Percentiles rank a stretch among this genome's conserved stretches.
Conservation (phyloP, 2,888 invertebrate genomes). For the Lasioglossum lativentre region DNA sequence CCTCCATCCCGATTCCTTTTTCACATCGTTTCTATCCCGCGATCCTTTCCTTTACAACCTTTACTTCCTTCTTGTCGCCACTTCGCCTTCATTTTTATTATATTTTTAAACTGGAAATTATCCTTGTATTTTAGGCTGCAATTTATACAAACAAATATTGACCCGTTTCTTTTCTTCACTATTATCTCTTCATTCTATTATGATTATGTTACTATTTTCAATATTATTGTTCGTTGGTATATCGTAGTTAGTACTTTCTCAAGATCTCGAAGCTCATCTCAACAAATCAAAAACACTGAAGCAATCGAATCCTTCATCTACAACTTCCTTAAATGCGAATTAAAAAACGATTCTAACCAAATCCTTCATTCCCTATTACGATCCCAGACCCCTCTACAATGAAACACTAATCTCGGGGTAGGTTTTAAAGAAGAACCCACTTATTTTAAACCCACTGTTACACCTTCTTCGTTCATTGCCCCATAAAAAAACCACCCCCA, state of each 20-base stretch:
- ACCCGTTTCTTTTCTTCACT: neutral
- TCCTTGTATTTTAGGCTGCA: neutral
- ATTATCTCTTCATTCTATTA: neutral
- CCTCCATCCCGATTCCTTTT: constrained; percentile 53
- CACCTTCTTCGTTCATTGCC: neutral
- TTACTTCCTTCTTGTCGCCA: neutral
- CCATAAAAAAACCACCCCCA: neutral
- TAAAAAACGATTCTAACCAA: constrained; percentile 1
- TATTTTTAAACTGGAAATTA: neutral
- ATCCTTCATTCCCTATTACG: neutral
- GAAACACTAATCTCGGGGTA: neutral
- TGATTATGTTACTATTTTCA: neutral
- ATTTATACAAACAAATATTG: neutral
- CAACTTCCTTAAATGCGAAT: neutral
- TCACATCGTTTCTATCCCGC: neutral
- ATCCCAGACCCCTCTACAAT: neutral
- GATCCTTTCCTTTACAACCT: neutral
- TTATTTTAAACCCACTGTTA: too few relatives aligned
- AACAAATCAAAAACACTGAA: neutral
- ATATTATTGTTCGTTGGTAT: neutral
- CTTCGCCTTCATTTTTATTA: neutral
- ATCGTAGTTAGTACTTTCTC: neutral
- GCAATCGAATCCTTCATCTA: neutral
- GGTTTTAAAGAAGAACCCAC: neutral
- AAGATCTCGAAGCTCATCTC: neutral